Evolutionary conservation across 2,797 vertebrate species (phyloP).

Genomic region (Coregonus suidteri): DNA sequence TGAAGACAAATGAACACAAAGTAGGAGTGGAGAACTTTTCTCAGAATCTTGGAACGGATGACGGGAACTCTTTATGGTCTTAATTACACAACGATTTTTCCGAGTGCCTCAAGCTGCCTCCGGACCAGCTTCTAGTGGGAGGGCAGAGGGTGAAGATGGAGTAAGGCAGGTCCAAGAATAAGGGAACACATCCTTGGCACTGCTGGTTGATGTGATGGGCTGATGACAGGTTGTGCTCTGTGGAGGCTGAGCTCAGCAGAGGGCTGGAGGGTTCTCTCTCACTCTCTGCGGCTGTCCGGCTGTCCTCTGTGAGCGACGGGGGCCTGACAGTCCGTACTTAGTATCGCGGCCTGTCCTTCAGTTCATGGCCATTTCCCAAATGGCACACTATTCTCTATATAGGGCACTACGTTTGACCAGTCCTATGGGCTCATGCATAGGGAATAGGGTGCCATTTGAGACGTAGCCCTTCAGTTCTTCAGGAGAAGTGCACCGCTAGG

Average conservation of each 20-base stretch:
- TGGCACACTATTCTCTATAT: not conserved
- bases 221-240: not conserved
- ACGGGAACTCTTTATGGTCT: constrained; percentile 35
- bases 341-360: constrained; percentile 6
- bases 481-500: constrained; percentile 33
- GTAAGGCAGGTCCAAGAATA: not conserved
- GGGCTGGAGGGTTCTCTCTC: not conserved
- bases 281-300: not conserved
- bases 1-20: constrained; percentile 23
- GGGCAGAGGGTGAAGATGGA: not conserved
- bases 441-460: not conserved
- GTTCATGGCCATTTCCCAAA: not conserved
- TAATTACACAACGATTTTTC: constrained; percentile 27
- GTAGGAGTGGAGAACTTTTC: constrained; percentile 10
- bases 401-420: not conserved
- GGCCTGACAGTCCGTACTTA: constrained; percentile 30
- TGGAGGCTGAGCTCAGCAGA: not conserved
- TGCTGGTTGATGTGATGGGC: not conserved
- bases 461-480: not conserved
- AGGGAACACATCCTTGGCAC: not conserved
- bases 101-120: constrained; percentile 1
- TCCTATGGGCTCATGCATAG: not conserved
- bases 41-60: constrained; percentile 36
- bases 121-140: constrained; percentile 1
- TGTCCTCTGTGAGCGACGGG: not conserved